phyloP scores from a whole-genome alignment of 2,888 invertebrate species.

The Cephus pygmeus region DNA sequence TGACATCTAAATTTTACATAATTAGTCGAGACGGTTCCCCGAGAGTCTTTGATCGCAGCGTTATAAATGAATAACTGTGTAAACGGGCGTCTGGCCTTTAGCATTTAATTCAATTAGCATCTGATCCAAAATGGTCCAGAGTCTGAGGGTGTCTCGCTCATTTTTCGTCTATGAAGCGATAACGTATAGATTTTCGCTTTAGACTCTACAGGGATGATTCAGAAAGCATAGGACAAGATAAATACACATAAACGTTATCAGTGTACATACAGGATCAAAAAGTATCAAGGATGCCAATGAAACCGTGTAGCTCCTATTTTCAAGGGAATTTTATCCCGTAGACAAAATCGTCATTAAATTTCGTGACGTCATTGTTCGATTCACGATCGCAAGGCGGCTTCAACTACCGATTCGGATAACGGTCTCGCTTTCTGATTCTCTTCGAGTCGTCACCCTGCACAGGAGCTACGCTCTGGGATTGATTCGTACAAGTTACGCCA shows the following conservation, averaged over 20 bases:
- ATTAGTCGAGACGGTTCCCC: conserved; percentile 11
- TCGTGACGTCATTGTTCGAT: no score
- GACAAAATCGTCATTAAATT: not conserved
- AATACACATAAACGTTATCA: not conserved
- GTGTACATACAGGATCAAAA: not conserved
- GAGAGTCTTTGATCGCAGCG: conserved; percentile 19
- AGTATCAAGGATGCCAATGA: not conserved
- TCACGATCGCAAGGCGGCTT: no score
- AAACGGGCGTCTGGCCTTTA: conserved; percentile 14
- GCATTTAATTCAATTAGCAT: conserved; percentile 17
- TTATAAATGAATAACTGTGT: conserved; percentile 20
- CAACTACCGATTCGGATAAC: no score
- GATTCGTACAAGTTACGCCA: no score
- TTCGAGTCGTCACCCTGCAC: no score
- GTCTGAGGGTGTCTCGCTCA: not conserved
- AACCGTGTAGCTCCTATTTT: not conserved
- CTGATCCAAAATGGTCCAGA: not conserved
- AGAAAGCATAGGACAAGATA: not conserved
- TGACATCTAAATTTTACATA: conserved; percentile 20
- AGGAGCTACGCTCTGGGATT: no score
- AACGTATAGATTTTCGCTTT: not conserved
- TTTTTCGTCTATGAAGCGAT: not conserved
- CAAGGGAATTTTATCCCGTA: not conserved
- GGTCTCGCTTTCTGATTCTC: no score
- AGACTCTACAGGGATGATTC: not conserved